A percentile compares a stretch with the other conserved stretches of the same genome.
phyloP scores from a whole-genome alignment of 2,888 invertebrate genomes.

The Sesamia inferens region DNA sequence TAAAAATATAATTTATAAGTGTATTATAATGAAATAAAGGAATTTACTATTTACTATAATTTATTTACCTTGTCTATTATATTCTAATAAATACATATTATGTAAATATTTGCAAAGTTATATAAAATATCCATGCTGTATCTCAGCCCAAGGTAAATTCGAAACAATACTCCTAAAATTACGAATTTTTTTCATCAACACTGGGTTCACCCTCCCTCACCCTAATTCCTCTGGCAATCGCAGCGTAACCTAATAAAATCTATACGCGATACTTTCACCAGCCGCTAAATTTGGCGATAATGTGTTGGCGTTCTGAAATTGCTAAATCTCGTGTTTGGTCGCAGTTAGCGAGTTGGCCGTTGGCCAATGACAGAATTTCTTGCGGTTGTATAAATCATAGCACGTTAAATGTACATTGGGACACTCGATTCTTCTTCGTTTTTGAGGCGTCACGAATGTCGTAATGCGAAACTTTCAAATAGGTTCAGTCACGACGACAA shows the following conservation, averaged over 20 bases:
- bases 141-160: not conserved
- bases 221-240: slow-evolving; percentile 21
- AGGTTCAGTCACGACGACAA: too few relatives aligned
- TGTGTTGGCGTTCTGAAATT: slow-evolving; percentile 75
- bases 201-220: not conserved
- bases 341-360: slow-evolving; percentile 77
- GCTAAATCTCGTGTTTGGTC: slow-evolving; percentile 74
- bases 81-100: too few relatives aligned
- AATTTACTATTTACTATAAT: too few relatives aligned
- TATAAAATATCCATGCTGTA: not conserved
- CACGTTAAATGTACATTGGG: slow-evolving; percentile 67
- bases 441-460: slow-evolving; percentile 58
- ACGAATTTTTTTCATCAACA: slow-evolving; percentile 23
- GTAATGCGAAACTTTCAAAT: too few relatives aligned
- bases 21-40: too few relatives aligned
- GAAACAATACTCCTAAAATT: slow-evolving; percentile 1
- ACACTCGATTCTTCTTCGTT: slow-evolving; percentile 60
- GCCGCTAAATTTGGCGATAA: slow-evolving; percentile 60
- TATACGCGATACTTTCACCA: slow-evolving; percentile 39
- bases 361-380: slow-evolving; percentile 68
- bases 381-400: slow-evolving; percentile 77
- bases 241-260: slow-evolving; percentile 39
- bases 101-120: not conserved
- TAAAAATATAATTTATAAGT: too few relatives aligned
- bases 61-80: too few relatives aligned